Conservation (phyloP, 2,888 invertebrate genomes). For the Xylota sylvarum region DNA sequence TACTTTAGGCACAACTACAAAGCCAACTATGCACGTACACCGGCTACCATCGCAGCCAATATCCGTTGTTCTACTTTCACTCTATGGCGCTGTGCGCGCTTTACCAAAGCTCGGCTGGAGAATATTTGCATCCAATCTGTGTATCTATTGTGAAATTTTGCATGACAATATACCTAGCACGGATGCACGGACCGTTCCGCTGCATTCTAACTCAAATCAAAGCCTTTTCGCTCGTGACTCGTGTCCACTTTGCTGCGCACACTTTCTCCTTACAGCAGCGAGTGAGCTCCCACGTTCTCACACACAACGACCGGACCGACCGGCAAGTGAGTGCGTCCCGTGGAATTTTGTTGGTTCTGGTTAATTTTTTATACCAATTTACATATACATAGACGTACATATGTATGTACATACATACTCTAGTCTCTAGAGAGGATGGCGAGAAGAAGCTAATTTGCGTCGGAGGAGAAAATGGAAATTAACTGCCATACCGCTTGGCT, state of each 20-base stretch:
- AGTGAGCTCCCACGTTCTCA: slow-evolving; percentile 17
- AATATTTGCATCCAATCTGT: too few species aligned
- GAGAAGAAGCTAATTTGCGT: slow-evolving; percentile 71
- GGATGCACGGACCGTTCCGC: slow-evolving; percentile 52
- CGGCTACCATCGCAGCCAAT: background rate
- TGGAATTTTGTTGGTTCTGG: slow-evolving; percentile 16
- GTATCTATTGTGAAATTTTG: too few species aligned
- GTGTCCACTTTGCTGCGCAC: slow-evolving; percentile 70
- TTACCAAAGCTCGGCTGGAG: too few species aligned
- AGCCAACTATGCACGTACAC: background rate
- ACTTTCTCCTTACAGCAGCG: slow-evolving; percentile 55
- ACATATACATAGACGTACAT: slow-evolving; percentile 45
- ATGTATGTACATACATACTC: background rate
- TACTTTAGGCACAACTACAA: slow-evolving; percentile 32
- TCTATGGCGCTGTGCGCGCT: too few species aligned
- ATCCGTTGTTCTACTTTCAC: too few species aligned
- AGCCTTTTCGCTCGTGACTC: slow-evolving; percentile 65
- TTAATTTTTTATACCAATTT: slow-evolving; percentile 50
- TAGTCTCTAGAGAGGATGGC: slow-evolving; percentile 10
- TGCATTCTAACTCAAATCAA: slow-evolving; percentile 69
- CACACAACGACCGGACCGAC: background rate
- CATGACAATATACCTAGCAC: slow-evolving; percentile 6
- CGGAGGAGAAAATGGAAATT: slow-evolving; percentile 68
- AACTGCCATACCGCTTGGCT: slow-evolving; percentile 61
- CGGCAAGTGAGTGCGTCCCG: background rate